These are phyloP conservation scores for Phrynocephalus vlangalii DNA, from an alignment of 2,797 vertebrate species.

Conservation along the genomic window DNA sequence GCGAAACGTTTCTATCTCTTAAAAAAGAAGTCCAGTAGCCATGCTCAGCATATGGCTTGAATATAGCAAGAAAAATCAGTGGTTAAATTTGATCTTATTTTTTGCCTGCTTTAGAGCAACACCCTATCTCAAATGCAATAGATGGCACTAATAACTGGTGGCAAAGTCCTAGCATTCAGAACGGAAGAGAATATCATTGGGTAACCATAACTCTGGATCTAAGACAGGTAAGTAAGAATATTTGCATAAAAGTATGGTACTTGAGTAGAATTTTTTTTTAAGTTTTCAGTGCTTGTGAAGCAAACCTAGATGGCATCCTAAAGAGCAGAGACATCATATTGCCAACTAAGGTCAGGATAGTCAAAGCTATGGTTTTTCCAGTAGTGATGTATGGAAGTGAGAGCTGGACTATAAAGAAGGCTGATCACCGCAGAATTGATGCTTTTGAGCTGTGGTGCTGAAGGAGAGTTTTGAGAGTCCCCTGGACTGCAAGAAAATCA, in stretches of 20 bases:
- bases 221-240: slow-evolving; percentile 85
- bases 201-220: slow-evolving; percentile 93
- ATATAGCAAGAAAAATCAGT: not conserved
- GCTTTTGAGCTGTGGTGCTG: no score
- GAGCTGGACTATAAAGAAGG: no score
- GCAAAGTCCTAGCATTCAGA: slow-evolving; percentile 98
- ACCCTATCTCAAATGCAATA: slow-evolving; percentile 90
- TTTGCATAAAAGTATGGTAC: not conserved
- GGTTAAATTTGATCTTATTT: not conserved
- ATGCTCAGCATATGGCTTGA: not conserved
- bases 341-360: no score
- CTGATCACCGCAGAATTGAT: no score
- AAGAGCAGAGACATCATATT: no score
- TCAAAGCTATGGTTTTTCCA: no score
- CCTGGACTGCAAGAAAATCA: no score
- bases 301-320: no score
- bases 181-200: slow-evolving; percentile 93
- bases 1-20: no score
- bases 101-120: slow-evolving; percentile 82
- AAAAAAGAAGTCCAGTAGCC: no score
- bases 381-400: no score
- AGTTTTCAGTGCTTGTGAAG: not conserved
- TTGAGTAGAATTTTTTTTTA: not conserved
- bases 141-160: slow-evolving; percentile 97
- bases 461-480: no score